A percentile compares a stretch with the other conserved stretches of the same genome.
These are phyloP conservation scores for Mixornis gularis DNA, from an alignment of 2,113 vertebrate genomes.

Conservation along the genomic window DNA sequence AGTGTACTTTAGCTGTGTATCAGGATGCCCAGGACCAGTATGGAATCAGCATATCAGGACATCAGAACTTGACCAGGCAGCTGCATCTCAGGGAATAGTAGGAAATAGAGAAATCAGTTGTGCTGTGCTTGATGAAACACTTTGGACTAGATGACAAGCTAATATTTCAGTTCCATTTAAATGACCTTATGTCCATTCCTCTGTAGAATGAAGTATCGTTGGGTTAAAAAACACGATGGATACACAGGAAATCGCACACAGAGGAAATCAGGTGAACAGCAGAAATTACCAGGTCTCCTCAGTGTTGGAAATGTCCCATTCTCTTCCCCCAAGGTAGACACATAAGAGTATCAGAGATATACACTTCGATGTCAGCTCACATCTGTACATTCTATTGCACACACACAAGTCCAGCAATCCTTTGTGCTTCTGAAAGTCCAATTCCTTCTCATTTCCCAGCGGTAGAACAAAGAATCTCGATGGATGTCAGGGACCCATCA, in stretches of 20 bases:
- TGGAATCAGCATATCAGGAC: background rate
- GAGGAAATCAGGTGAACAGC: background rate
- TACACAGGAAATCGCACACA: background rate
- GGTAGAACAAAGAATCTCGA: slow-evolving; percentile 4
- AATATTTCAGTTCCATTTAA: background rate
- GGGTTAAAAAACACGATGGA: background rate
- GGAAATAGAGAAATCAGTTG: background rate
- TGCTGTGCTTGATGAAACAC: background rate
- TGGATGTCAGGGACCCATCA: background rate
- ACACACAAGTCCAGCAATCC: background rate
- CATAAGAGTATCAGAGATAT: background rate
- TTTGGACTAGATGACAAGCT: background rate
- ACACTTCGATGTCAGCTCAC: background rate
- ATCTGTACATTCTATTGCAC: background rate
- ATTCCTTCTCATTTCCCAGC: slow-evolving; percentile 21
- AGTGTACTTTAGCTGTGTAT: background rate
- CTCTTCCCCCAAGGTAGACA: background rate
- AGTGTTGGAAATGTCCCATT: background rate
- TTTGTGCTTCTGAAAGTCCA: background rate
- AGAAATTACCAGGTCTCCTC: background rate
- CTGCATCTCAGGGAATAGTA: background rate
- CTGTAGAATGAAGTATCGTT: background rate
- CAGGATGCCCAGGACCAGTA: background rate
- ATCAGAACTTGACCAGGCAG: background rate
- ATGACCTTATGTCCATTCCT: background rate